Evolutionary conservation across 2,888 invertebrate species (phyloP).

Genomic region (Synanthedon myopaeformis): DNA sequence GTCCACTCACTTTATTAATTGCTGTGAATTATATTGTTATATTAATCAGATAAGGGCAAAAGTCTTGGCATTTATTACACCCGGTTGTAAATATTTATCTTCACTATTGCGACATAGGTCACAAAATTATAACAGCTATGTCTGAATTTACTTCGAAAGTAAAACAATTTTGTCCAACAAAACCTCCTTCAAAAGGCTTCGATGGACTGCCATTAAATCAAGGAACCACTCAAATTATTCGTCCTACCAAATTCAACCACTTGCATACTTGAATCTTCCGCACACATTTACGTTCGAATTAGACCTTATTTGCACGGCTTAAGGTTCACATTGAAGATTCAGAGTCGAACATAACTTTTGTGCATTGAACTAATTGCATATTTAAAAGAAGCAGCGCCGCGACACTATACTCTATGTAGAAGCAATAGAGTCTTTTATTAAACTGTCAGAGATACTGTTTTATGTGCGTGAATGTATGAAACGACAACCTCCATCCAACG

Average conservation of each 20-base stretch:
- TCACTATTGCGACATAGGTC: too few relatives aligned
- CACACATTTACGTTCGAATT: not conserved
- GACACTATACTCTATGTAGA: too few relatives aligned
- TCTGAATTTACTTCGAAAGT: too few relatives aligned
- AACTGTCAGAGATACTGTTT: too few relatives aligned
- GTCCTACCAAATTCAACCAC: conserved; percentile 22
- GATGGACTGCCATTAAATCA: conserved; percentile 35
- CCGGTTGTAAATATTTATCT: not conserved
- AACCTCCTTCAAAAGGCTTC: conserved; percentile 4
- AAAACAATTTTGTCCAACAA: too few relatives aligned
- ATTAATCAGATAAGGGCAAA: not conserved
- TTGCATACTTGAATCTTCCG: conserved; percentile 33
- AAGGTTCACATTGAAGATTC: too few relatives aligned
- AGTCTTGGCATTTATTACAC: not conserved
- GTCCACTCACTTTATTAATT: not conserved
- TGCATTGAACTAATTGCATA: conserved; percentile 40
- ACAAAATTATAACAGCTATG: too few relatives aligned
- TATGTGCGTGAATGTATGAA: not conserved
- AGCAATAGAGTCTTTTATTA: too few relatives aligned
- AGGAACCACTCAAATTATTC: conserved; percentile 35
- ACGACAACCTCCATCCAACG: conserved; percentile 48
- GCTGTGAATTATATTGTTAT: not conserved
- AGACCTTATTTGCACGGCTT: too few relatives aligned
- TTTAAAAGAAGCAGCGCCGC: conserved; percentile 11
- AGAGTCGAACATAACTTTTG: too few relatives aligned